Evolutionary conservation across 2,888 invertebrate genomes (phyloP).

Genomic region (Gandaritis pyraliata): DNA sequence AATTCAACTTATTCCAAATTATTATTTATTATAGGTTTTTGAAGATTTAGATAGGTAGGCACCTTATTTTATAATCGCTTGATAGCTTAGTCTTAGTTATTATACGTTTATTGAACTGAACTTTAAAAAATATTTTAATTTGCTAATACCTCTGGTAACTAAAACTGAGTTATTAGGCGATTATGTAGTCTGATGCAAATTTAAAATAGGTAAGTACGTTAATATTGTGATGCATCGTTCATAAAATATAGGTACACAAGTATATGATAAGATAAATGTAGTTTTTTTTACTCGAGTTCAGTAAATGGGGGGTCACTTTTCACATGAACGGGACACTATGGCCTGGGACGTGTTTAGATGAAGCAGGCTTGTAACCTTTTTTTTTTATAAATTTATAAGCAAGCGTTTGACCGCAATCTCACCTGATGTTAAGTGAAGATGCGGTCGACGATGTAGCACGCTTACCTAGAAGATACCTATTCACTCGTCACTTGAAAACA

Average conservation of each 20-base stretch:
- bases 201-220: neutral
- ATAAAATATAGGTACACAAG: neutral
- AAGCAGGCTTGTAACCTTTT: no score
- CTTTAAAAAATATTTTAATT: neutral
- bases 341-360: no score
- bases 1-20: neutral
- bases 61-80: neutral
- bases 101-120: neutral
- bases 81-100: neutral
- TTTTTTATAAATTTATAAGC: no score
- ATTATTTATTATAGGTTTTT: neutral
- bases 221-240: slow-evolving; percentile 1
- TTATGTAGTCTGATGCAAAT: neutral
- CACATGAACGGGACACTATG: neutral
- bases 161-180: neutral
- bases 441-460: no score
- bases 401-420: no score
- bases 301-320: no score
- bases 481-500: no score
- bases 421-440: no score
- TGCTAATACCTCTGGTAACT: neutral
- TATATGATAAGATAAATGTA: neutral
- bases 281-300: neutral
- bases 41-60: neutral
- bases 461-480: no score